These are phyloP conservation scores for Micronycteris hirsuta DNA, from an alignment of 2,113 vertebrate genomes.

Conservation along the genomic window DNA sequence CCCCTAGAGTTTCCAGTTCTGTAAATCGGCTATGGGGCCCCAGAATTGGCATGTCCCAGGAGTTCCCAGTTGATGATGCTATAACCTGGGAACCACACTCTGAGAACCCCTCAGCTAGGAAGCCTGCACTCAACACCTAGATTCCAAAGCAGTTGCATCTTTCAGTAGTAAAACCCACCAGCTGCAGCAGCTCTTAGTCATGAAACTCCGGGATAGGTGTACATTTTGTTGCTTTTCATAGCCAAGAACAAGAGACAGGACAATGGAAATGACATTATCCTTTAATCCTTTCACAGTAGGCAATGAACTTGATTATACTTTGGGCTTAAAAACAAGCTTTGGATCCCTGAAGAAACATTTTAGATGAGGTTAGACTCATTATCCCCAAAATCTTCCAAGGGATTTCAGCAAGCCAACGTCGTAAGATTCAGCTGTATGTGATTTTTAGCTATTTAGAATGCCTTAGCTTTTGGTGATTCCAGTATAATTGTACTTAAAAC, in stretches of 20 bases:
- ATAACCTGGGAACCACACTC: background rate
- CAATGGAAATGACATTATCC: background rate
- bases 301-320: background rate
- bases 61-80: background rate
- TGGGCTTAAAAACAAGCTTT: background rate
- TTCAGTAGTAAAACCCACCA: background rate
- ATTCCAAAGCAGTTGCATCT: background rate
- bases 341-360: slow-evolving; percentile 47
- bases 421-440: background rate
- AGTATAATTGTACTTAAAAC: slow-evolving; percentile 19
- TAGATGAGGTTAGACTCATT: slow-evolving; percentile 17
- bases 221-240: background rate
- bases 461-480: background rate
- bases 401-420: background rate
- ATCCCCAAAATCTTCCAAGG: slow-evolving; percentile 10
- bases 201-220: background rate
- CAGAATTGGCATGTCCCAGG: background rate
- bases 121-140: background rate
- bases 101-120: background rate
- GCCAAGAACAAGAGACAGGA: background rate
- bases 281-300: slow-evolving; percentile 27
- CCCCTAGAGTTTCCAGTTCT: background rate
- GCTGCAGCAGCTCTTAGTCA: background rate
- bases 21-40: background rate
- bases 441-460: slow-evolving; percentile 15